Evolutionary conservation across 2,113 vertebrate genomes (phyloP), one percentile per base, ranked within the genome.

Genomic region (Microcebus griseorufus): DNA sequence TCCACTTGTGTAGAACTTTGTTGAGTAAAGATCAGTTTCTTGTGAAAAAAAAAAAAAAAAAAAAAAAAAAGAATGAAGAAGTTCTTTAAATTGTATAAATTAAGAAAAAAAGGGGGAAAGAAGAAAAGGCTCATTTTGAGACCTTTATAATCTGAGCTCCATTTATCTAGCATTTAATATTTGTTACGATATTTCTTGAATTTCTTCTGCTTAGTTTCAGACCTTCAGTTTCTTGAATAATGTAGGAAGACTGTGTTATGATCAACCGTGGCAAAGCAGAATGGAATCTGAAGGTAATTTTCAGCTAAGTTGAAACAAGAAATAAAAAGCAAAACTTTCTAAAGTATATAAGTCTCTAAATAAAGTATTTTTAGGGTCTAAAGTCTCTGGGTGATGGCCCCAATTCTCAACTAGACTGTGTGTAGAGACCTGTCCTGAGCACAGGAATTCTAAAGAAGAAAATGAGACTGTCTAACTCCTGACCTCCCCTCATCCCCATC

Each of bases 391-490:
- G 79, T 72, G 69, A 96, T 95, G 89, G 58, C 64, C 88, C 65
- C 58, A 96, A 92, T 98, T 98, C 95, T 87, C 94, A 94, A 1
- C 42, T 87, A 90, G 78, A 65, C 84, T 93, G 11, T 89, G n/a
- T 48, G n/a, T 58, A 37, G 34, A 83, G 51, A 72, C 64, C 75
- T 94, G 34, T 93, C 80, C 88, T 45, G 45, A 76, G 73, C 64
- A 69, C 6, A 84, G 42, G 81, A 96, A 97, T 96, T 97, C 84
- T 95, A 91, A 92, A 96, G 88, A 94, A 90, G 76, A 96, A 97
- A 97, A 96, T 93, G 92, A 88, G 88, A 79, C 72, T 58, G 29
- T 2, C 3, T 76, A 58, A 80, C 79, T 91, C 10, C 51, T 97
- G 91, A 97, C 94, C 91, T 95, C 65, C 29, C 53, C 39, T 67